Evolutionary conservation across 2,888 invertebrate species (phyloP), one percentile per base, ranked within the genome.

Genomic region (Selenia dentaria): DNA sequence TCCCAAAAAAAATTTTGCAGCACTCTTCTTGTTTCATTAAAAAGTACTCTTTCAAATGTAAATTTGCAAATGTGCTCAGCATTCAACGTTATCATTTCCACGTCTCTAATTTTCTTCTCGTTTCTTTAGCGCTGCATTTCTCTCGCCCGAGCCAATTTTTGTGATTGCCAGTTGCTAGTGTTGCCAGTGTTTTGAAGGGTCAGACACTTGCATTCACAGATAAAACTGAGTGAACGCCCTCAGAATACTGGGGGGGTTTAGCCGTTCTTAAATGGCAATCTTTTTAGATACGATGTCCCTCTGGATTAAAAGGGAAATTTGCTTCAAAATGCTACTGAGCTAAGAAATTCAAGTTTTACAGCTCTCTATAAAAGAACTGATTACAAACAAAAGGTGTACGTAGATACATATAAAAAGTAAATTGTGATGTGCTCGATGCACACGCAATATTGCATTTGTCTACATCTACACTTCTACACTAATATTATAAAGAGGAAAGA

Each of bases 251-350:
- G 32, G 43, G n/a, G 49, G 57, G 54, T 57, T 54, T 51, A 38
- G 38, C 35, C 46, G 51, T 54, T 47, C 51, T 52, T 53, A 51
- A 54, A 50, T 41, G 31, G 47, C 45, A 47, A 57, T 51, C 54
- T 41, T 32, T 20, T 29, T 5, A 50, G 49, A 57, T 46, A 53
- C 22, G 41, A 38, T 39, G 38, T 49, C 40, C 26, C 33, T 35
- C 39, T 27, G 45, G 36, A 49, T 54, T 57, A 50, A 49, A 57
- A 52, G 39, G n/a, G n/a, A n/a, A n/a, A n/a, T n/a, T n/a, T n/a
- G n/a, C n/a, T n/a, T n/a, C n/a, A n/a, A n/a, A n/a, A n/a, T n/a
- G n/a, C n/a, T n/a, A n/a, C n/a, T n/a, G n/a, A n/a, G n/a, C n/a
- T n/a, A n/a, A n/a, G n/a, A n/a, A n/a, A n/a, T n/a, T n/a, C n/a